Evolutionary conservation across 2,113 vertebrate genomes (phyloP), one percentile per base, ranked within the genome.

Genomic region (Speoplatyrhinus poulsoni): DNA sequence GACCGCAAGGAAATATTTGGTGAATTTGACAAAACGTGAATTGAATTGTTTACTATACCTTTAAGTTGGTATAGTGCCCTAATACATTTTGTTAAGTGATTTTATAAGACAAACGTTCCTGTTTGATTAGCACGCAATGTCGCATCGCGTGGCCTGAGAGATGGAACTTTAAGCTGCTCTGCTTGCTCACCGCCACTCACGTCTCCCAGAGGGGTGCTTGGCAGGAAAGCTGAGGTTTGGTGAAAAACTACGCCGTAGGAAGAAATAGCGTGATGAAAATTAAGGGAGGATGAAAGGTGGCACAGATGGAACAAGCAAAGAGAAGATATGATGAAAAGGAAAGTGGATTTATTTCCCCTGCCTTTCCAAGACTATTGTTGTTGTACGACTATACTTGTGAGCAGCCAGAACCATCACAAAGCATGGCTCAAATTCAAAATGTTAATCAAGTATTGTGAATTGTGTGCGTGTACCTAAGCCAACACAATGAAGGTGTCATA

Each of bases 61-160:
- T 19, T 76, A 52, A 62, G 1, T 70, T 65, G 69, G 41, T 46
- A 48, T 58, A 33, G 41, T 62, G 41, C 46, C 16, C 4, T 19
- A 19, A 19, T 19, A 19, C 55, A 19, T 73, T 70, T 33, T 58
- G 73, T 76, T 50, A 77, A 62, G 68, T 33, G 75, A 65, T 6
- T 73, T 65, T 60, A 56, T 52, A 81, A 60, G 65, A 9, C 49
- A 50, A 50, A 50, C 6, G 6, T 10, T 12, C 11, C 49, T 10
- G 13, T 9, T 11, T 50, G 13, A 50, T 12, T 50, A 50, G 13
- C 3, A 10, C 11, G 6, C 11, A 15, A 15, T 56, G 5, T 16
- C 49, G 72, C 60, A 62, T 11, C 19, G 60, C 70, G 53, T 4
- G 12, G 32, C 1, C 81, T 59, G 80, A 62, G 12, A 55, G 66